Percentiles rank a stretch among this genome's conserved stretches.
These are phyloP conservation scores for Nephrotoma flavescens DNA, from an alignment of 2,888 invertebrate species.

Conservation along the genomic window DNA sequence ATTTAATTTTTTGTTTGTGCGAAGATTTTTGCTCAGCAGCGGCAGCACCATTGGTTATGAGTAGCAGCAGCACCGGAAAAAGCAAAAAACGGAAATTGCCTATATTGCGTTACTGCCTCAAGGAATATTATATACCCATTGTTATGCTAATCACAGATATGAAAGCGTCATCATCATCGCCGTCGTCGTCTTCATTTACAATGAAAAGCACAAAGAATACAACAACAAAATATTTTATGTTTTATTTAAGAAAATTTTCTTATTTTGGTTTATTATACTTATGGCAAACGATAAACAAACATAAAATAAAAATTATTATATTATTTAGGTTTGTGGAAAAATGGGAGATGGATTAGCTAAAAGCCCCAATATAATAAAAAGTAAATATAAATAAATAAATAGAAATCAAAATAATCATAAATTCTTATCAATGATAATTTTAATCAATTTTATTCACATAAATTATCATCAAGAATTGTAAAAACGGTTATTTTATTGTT, in stretches of 20 bases:
- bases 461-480: neutral
- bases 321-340: neutral
- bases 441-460: neutral
- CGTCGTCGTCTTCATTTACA: neutral
- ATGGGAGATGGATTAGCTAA: neutral
- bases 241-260: neutral
- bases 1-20: neutral
- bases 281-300: neutral
- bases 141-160: neutral
- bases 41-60: neutral
- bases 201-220: neutral
- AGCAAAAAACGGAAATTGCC: neutral
- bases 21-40: neutral
- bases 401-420: neutral
- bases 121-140: neutral
- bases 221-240: neutral
- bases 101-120: neutral
- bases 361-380: neutral
- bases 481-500: neutral
- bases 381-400: neutral
- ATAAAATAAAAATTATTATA: neutral
- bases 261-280: neutral
- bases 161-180: neutral
- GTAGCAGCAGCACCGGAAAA: neutral
- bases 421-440: neutral